Evolutionary conservation across 2,797 vertebrate species (phyloP).

Genomic region (Pangasius mekongensis): DNA sequence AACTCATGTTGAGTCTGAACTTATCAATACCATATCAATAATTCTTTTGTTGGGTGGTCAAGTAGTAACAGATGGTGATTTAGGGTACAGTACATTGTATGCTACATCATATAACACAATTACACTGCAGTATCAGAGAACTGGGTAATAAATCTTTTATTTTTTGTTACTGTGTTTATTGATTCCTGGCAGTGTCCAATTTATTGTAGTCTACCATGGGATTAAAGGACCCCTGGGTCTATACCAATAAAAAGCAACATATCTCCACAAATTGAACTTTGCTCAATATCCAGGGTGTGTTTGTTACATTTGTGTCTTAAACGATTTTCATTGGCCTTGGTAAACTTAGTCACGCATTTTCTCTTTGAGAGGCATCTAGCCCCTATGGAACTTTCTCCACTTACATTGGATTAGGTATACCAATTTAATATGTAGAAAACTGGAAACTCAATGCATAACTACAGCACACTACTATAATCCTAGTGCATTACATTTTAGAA

Average conservation of each 20-base stretch:
- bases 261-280: constrained; percentile 21
- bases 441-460: background rate
- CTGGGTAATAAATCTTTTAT: constrained; percentile 19
- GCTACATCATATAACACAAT: background rate
- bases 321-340: background rate
- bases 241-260: constrained; percentile 1
- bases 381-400: background rate
- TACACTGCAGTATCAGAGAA: background rate
- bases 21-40: constrained; percentile 3
- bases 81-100: background rate
- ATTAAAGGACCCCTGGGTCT: constrained; percentile 1
- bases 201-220: constrained; percentile 8
- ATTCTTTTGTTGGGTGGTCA: background rate
- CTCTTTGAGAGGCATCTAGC: background rate
- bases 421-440: background rate
- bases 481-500: background rate
- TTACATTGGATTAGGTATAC: background rate
- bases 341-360: background rate
- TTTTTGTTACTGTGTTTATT: constrained; percentile 26
- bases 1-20: background rate
- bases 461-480: background rate
- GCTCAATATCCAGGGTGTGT: background rate
- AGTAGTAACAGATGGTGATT: background rate
- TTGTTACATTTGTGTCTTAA: constrained; percentile 4
- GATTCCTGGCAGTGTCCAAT: constrained; percentile 7